Evolutionary conservation across 2,888 invertebrate genomes (phyloP), one percentile per base, ranked within the genome.

Genomic region (Drosophila ochracea): DNA sequence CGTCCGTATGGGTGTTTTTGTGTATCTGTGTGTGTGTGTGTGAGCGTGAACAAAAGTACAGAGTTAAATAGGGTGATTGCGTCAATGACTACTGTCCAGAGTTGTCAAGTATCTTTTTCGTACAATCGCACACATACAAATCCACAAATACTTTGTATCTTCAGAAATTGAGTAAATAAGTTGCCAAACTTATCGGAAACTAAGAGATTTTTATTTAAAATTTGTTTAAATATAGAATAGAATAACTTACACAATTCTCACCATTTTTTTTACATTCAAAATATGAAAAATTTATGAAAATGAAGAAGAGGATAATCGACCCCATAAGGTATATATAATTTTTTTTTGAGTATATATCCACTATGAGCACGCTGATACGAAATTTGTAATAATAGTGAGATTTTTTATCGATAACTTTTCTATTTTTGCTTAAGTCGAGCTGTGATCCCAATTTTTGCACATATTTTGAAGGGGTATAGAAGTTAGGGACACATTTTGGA

Each of bases 1-100:
- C 55, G 41, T 58, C 30, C 35, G 68, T 58, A 33, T 41, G 39
- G 39, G 49, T 60, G 69, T 65, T 62, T 64, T 52, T 74, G 52
- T 61, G 62, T 53, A 47, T 78, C 61, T 69, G 53, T 6, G 35
- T 57, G 66, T 6, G 35, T 57, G 66, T 57, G 7, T 75, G 58
- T 57, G 35, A 61, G 67, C 58, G 59, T 66, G 72, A 70, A 69
- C 43, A 65, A 76, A 73, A 79, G 77, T 78, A 74, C 73, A 73
- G 73, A 85, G 68, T 82, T 82, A 84, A 82, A 90, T 90, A 79
- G 77, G 83, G 83, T 89, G 86, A 89, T 87, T 87, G 91, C 86
- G 86, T 90, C 86, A 87, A 87, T 86, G 83, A 83, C 69, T 76
- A 69, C 73, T 64, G 71, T 65, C 74, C 76, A 86, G 91, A 83